phyloP scores from a whole-genome alignment of 1,140 invertebrate genomes.

The Macrobrachium rosenbergii region DNA sequence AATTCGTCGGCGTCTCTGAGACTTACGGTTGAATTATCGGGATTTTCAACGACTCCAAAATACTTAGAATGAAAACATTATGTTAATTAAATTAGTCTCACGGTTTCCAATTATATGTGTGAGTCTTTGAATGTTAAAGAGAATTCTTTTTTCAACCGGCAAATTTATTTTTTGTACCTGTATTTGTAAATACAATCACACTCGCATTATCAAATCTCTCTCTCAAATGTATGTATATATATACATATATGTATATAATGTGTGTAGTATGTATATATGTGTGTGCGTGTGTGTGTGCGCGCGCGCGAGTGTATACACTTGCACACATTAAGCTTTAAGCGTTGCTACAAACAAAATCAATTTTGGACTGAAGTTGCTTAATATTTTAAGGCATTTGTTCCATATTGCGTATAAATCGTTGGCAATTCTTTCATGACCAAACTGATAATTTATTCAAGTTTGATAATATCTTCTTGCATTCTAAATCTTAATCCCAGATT shows the following conservation, averaged over 20 bases:
- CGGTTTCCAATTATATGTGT: background rate
- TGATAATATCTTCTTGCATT: no score
- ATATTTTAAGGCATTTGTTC: background rate
- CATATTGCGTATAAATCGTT: no score
- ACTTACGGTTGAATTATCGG: no score
- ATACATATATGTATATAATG: slow-evolving; percentile 10
- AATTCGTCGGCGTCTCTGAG: no score
- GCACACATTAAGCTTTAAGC: background rate
- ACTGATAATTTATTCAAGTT: no score
- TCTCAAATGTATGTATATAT: background rate
- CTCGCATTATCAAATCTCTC: background rate
- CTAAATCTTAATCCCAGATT: no score
- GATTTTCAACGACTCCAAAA: no score
- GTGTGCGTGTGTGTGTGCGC: slow-evolving; percentile 16
- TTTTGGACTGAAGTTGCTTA: background rate
- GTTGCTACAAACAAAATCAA: background rate
- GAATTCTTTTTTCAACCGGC: background rate
- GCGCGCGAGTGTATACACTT: slow-evolving; percentile 2
- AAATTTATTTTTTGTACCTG: slow-evolving; percentile 4
- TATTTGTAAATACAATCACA: background rate
- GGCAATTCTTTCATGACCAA: background rate
- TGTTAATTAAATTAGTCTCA: no score
- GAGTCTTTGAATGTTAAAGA: background rate
- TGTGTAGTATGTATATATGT: slow-evolving; percentile 25
- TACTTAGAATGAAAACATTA: no score